Base-by-base conservation (phyloP, 2,888 invertebrate genomes). In the Autographa gamma region DNA sequence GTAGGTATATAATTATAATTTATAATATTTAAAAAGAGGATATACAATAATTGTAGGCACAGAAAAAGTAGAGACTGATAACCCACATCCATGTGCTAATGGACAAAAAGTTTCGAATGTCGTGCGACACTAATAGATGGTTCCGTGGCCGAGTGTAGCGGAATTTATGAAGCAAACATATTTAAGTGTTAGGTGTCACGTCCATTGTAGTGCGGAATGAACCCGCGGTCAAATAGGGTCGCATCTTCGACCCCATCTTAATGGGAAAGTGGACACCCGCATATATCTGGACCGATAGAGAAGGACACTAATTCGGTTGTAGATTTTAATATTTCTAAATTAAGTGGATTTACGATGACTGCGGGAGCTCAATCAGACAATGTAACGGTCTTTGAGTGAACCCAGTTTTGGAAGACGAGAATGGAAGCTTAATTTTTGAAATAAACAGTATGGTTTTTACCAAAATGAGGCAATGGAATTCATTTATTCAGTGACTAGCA, bases 191-290 rank as follows among this genome's bases (percentile, higher is more conserved):
- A 84, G 83, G 85, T 85, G 87, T 84, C 82, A 86, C 85, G 73
- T 79, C 82, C 84, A 86, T 86, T 85, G 84, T 80, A 79, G 76
- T 80, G 83, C 80, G 85, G 82, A 81, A 72, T 81, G 76, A 81
- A 83, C 82, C 70, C 68, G 80, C 80, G 87, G 84, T 85, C 84
- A 84, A 78, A 82, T 63, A 85, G 83, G 87, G 85, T 84, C 87
- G 82, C 78, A 78, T 80, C 85, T 87, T 85, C 88, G 89, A 89
- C 91, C 93, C 92, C 87, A 89, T 86, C 88, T 89, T 89, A 91
- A 91, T 86, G 86, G 88, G 90, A 88, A 79, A 89, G 91, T 90
- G 91, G 91, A 91, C 93, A 93, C 95, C 95, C 95, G 95, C 95
- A 95, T 93, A 86, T 83, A 86, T 83, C 84, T 83, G 72, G 66